Evolutionary conservation across 2,113 vertebrate genomes (phyloP), one percentile per base, ranked within the genome.

Genomic region (Neolamprologus caudopunctatus): DNA sequence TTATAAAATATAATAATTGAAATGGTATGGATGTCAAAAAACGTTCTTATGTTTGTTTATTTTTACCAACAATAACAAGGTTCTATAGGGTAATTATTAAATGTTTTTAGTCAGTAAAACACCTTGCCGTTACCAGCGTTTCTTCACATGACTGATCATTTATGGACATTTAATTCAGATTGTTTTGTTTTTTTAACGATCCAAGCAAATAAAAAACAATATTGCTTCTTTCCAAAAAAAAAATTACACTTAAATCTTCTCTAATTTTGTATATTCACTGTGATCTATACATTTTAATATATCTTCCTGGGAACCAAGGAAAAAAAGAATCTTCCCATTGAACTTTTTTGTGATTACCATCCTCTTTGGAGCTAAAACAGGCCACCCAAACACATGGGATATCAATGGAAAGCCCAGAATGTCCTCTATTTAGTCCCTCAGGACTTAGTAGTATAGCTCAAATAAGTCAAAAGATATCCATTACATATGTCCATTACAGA

Each of bases 41-140:
- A 1, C 1, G 0, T 9, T 42, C 12, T 42, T 26, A 45, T 26
- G 21, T 24, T 24, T 71, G n/a, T 45, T 42, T 0, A 6, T 0
- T 71, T 73, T 16, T 40, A 26, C 37, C 40, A 45, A 26, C 40
- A 73, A 17, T 17, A 47, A 17, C 21, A 73, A 0, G 21, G 40
- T 47, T 73, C 68, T 47, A 0, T 7, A 21, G 61, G 21, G n/a
- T 26, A 75, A 28, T 75, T 24, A 75, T 9, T 28, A 78, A 31
- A 28, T 7, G 40, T 8, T 75, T 75, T 73, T 75, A 75, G 40
- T 19, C 14, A 75, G 24, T 75, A 28, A 75, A 47, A 28, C 24
- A 28, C 1, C 1, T 47, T 12, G 16, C 42, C 0, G 2, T 75
- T 75, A 50, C 42, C 71, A 31, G 9, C 1, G 1, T 78, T 75